phyloP scores from a whole-genome alignment of 2,113 vertebrate species.

The Todiramphus chloris region DNA sequence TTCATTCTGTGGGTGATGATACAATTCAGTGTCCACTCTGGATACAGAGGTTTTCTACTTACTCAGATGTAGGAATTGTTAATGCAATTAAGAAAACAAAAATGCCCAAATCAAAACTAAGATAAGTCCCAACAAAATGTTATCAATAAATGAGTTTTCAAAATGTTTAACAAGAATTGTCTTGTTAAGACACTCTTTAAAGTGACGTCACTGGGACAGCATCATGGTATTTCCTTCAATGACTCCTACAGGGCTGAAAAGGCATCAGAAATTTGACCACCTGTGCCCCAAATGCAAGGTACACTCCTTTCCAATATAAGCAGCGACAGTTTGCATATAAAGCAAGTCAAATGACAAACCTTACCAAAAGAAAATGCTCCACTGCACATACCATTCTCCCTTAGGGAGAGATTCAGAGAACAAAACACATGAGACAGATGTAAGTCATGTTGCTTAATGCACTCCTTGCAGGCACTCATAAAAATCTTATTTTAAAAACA shows the following conservation, averaged over 20 bases:
- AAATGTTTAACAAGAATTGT: background rate
- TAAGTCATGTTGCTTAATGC: background rate
- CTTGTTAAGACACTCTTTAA: background rate
- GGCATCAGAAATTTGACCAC: background rate
- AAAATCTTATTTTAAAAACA: background rate
- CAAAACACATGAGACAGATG: background rate
- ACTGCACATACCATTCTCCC: background rate
- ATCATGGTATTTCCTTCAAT: accelerated
- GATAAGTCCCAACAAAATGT: background rate
- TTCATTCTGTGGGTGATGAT: background rate
- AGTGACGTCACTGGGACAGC: too few species aligned
- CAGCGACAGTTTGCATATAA: background rate
- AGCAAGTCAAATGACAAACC: background rate
- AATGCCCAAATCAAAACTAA: background rate
- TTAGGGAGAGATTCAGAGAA: background rate
- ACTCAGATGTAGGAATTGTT: background rate
- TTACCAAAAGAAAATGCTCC: background rate
- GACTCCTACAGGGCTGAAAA: background rate
- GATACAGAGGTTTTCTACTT: background rate
- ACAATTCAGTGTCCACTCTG: background rate
- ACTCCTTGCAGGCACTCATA: background rate
- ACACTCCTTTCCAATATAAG: background rate
- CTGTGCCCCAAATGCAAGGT: background rate
- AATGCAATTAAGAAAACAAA: background rate
- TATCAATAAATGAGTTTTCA: background rate